Percentiles rank a stretch among this genome's conserved stretches.
Conservation (phyloP, 2,888 invertebrate species). For the Gandaritis pyraliata region DNA sequence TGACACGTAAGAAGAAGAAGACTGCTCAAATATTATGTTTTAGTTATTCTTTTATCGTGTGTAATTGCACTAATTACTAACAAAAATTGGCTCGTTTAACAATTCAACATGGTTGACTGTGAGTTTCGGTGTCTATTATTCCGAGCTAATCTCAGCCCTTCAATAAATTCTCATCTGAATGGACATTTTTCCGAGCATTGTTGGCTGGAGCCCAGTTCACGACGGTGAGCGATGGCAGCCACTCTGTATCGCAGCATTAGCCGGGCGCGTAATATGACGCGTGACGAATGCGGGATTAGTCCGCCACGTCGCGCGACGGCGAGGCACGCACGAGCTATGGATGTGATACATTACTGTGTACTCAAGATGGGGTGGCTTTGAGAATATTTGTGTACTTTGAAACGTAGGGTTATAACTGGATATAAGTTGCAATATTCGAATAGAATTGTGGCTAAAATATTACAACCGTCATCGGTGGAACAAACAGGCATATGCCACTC, state of each 20-base stretch:
- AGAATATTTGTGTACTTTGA: not conserved
- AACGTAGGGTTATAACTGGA: not conserved
- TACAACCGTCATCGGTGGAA: too few relatives aligned
- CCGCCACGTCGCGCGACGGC: slow-evolving; percentile 14
- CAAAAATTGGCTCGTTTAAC: too few relatives aligned
- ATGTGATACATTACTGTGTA: slow-evolving; percentile 27
- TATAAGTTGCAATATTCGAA: too few relatives aligned
- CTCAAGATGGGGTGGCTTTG: slow-evolving; percentile 16
- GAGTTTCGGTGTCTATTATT: not conserved
- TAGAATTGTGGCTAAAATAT: too few relatives aligned
- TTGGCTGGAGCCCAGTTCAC: slow-evolving; percentile 41
- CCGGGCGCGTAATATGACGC: slow-evolving; percentile 65
- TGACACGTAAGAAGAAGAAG: too few relatives aligned
- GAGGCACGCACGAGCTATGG: slow-evolving; percentile 29
- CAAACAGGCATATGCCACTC: too few relatives aligned
- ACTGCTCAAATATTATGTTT: too few relatives aligned
- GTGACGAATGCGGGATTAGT: slow-evolving; percentile 40
- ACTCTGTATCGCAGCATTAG: slow-evolving; percentile 68
- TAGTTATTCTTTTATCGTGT: too few relatives aligned
- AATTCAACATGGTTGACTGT: not conserved
- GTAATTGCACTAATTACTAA: too few relatives aligned
- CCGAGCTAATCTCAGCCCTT: slow-evolving; percentile 15
- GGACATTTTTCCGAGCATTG: slow-evolving; percentile 33
- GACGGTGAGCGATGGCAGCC: slow-evolving; percentile 60
- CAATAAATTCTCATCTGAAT: slow-evolving; percentile 30